Evolutionary conservation across 2,113 vertebrate genomes (phyloP), one percentile per base, ranked within the genome.

Genomic region (Paradoxurus hermaphroditus): DNA sequence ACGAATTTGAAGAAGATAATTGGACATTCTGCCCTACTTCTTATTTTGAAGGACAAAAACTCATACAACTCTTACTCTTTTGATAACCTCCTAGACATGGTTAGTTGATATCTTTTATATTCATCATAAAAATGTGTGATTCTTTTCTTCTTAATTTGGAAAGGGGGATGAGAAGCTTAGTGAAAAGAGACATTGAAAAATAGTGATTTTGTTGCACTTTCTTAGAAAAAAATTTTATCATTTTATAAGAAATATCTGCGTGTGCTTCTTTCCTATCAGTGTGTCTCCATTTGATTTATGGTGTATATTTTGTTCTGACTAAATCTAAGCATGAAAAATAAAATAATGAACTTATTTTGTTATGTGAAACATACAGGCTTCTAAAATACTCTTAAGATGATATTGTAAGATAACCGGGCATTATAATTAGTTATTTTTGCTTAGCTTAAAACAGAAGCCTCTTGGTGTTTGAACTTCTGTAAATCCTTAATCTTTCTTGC

Each of bases 21-120:
- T 85, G 98, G 98, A 97, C 99, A 99, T 96, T 99, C 99, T 89
- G 98, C 98, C 95, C 99, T 99, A 97, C 98, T 99, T 98, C 99
- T 99, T 95, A 97, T 99, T 81, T 98, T 99, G 53, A 98, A 99
- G 95, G 99, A 99, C 98, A 99, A 99, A 98, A 98, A 39, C 83
- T 91, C 13, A 0, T 99, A 99, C 73, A 96, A 92, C 70, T 98
- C 99, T 41, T 98, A 99, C 36, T 84, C 97, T 83, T 99, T 99
- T 77, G 97, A 97, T n/a, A 98, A 98, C 16, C 98, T 99, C 92
- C 97, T 99, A 90, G 99, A 99, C 87, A 99, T 99, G 99, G 99
- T 99, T 92, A 99, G 99, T 97, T 91, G 51, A 46, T 91, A 21
- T 19, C 95, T 88, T 95, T 49, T 89, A 63, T 62, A 59, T 88